Evolutionary conservation across 2,113 vertebrate species (phyloP), one percentile per base, ranked within the genome.

Genomic region (Lepus europaeus): DNA sequence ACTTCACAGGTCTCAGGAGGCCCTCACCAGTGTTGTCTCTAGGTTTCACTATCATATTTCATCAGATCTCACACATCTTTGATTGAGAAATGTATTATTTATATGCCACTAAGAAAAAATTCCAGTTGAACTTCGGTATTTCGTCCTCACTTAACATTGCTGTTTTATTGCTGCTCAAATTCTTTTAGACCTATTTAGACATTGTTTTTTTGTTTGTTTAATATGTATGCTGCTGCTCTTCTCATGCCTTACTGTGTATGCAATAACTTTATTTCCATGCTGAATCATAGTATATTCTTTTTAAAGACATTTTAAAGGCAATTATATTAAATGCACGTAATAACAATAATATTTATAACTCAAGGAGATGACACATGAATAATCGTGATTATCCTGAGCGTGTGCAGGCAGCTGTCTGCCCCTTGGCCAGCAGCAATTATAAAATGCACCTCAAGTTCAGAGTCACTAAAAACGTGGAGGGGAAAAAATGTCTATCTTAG

Each of bases 271-370:
- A 25, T 76, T 76, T 92, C 53, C 39, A 25, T 53, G 81, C 56
- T 81, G 85, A 95, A 51, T 90, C 51, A 79, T 9, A 36, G n/a
- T 25, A 27, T 74, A 16, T 56, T 69, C 53, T 64, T 83, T 49
- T 29, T 53, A 63, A 87, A 78, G 51, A 27, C n/a, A 59, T 76
- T 87, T 84, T 63, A 85, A 68, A 82, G 80, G 29, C 27, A 89
- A 56, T 94, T 96, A 93, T 84, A 59, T 56, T 29, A 56, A 86
- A 74, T 36, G 31, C 20, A 56, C 36, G 12, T 69, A 61, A 17
- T 87, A n/a, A 53, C 49, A 90, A 31, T 56, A 78, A 76, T 64
- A 90, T 66, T 70, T 79, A 23, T 39, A 72, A 80, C 16, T 80
- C 79, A 68, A 53, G 90, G 31, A 56, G 31, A n/a, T 76, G 78